phyloP scores from a whole-genome alignment of 53 echinoderm and acorn worm genomes.

The Holothuria scabra region DNA sequence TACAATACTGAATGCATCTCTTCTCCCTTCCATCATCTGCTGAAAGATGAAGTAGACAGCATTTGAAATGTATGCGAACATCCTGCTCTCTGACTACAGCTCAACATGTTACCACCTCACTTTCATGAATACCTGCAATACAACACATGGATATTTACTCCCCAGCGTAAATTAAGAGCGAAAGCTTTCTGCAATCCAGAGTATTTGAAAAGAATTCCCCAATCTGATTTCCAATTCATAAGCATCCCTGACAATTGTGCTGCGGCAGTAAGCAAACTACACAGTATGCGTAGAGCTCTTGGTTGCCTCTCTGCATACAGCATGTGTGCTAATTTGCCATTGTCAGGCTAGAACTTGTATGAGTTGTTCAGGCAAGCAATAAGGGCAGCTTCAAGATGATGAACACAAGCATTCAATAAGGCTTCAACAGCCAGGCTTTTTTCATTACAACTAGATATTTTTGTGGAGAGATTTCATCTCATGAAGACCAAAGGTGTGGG shows the following conservation, averaged over 20 bases:
- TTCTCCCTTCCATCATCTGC: too few relatives aligned
- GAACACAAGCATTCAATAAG: conserved; percentile 40
- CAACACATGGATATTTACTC: conserved; percentile 46
- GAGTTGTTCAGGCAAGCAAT: conserved; percentile 41
- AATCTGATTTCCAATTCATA: conserved; percentile 51
- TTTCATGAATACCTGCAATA: conserved; percentile 47
- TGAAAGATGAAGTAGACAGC: too few relatives aligned
- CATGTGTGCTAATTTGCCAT: conserved; percentile 44
- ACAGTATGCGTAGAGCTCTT: conserved; percentile 3
- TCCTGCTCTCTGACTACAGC: conserved; percentile 1
- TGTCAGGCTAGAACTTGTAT: conserved; percentile 28
- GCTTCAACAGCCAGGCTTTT: conserved; percentile 47
- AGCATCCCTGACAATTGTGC: conserved; percentile 39
- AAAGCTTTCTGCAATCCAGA: conserved; percentile 46
- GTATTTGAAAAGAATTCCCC: conserved; percentile 53
- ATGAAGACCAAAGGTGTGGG: conserved; percentile 40
- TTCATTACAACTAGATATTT: conserved; percentile 41
- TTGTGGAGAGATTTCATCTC: conserved; percentile 36
- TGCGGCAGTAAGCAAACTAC: background rate
- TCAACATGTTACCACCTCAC: conserved; percentile 45
- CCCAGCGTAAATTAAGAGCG: conserved; percentile 49
- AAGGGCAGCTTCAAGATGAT: conserved; percentile 26
- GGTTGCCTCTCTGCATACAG: conserved; percentile 3
- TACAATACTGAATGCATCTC: too few relatives aligned
- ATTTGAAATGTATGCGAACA: too few relatives aligned